A percentile compares a stretch with the other conserved stretches of the same genome.
Conservation (phyloP, 2,888 invertebrate genomes). For the Aproaerema taeniolella region DNA sequence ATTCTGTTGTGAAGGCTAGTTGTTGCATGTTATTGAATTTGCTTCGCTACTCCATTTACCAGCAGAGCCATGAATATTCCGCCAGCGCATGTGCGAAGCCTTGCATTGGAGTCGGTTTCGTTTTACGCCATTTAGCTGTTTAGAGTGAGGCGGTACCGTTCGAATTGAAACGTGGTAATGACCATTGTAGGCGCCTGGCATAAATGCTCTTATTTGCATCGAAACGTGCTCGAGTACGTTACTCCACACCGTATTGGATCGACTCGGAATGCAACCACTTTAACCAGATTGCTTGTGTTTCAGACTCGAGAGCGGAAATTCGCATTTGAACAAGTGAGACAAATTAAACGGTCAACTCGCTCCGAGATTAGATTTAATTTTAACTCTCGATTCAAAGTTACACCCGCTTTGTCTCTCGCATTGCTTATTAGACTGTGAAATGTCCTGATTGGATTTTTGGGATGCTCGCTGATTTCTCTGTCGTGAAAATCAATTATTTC, state of each 20-base stretch:
- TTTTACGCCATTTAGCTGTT: conserved; percentile 62
- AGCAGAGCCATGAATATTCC: conserved; percentile 54
- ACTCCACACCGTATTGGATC: conserved; percentile 36
- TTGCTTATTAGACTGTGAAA: conserved; percentile 33
- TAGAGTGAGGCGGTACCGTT: conserved; percentile 46
- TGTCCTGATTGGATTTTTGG: conserved; percentile 25
- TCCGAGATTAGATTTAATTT: conserved; percentile 27
- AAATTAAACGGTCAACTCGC: conserved; percentile 29
- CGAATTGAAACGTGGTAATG: conserved; percentile 67
- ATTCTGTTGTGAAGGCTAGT: conserved; percentile 20
- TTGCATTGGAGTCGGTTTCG: conserved; percentile 39
- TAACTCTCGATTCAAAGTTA: conserved; percentile 20
- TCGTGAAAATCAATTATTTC: too few relatives aligned
- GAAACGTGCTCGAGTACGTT: conserved; percentile 55
- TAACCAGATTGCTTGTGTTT: conserved; percentile 30
- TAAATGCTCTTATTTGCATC: conserved; percentile 66
- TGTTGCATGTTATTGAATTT: conserved; percentile 32
- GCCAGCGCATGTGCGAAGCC: conserved; percentile 41
- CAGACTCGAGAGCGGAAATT: conserved; percentile 26
- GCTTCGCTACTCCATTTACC: conserved; percentile 41
- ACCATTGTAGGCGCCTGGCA: conserved; percentile 56
- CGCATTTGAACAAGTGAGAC: conserved; percentile 23
- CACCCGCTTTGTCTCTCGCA: conserved; percentile 33
- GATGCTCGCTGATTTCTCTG: too few relatives aligned
- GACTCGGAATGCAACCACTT: conserved; percentile 38